These are phyloP conservation scores for Taeniopygia guttata DNA, from an alignment of 2,797 vertebrate species.

Conservation along the genomic window DNA sequence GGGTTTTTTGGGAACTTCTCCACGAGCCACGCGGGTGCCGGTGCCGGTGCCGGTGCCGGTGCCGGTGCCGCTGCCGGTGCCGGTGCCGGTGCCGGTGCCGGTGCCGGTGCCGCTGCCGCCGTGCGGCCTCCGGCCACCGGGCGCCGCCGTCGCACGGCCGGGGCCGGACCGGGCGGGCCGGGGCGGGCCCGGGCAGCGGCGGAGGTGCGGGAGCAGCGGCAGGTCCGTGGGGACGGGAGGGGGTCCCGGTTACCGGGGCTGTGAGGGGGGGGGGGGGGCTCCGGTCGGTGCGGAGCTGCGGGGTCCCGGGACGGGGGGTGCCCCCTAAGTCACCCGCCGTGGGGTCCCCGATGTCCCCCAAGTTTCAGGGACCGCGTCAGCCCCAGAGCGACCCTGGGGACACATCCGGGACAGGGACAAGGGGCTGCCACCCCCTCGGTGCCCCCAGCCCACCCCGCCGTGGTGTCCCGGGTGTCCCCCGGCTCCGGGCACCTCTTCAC, in stretches of 20 bases:
- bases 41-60: no score
- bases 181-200: not conserved
- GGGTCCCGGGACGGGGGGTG: not conserved
- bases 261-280: no score
- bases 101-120: not conserved
- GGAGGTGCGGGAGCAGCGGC: no score
- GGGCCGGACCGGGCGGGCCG: not conserved
- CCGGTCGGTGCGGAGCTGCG: not conserved
- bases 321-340: no score
- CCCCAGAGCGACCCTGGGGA: no score
- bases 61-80: not conserved
- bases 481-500: no score
- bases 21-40: not conserved
- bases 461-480: no score
- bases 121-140: slow-evolving; percentile 16
- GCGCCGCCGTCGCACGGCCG: not conserved
- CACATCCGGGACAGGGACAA: no score
- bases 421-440: no score
- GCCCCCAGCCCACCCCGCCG: no score
- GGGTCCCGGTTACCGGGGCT: not conserved
- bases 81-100: no score
- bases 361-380: not conserved
- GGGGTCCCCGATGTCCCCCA: no score
- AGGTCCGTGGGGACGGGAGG: not conserved
- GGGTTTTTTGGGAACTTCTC: not conserved